A percentile compares a stretch with the other conserved stretches of the same genome.
Evolutionary conservation across 2,888 invertebrate species (phyloP).

Genomic region (Leucoptera coffeella): DNA sequence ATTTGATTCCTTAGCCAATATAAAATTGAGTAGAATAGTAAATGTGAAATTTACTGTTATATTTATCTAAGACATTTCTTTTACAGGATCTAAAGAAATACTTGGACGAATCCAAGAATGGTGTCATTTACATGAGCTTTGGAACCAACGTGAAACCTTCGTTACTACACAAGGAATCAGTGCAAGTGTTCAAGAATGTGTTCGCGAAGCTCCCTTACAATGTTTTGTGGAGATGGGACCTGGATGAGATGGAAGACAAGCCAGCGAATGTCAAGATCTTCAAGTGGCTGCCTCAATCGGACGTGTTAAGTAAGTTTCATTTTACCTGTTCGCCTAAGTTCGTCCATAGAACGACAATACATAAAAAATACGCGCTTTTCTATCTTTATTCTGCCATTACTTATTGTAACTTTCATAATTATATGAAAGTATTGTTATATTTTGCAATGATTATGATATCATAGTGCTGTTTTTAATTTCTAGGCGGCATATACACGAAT

Average conservation of each 20-base stretch:
- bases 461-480: too few relatives aligned
- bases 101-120: constrained; percentile 2
- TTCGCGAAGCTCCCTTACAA: constrained; percentile 8
- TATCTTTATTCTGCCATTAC: too few relatives aligned
- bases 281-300: constrained; percentile 8
- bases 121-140: constrained; percentile 6
- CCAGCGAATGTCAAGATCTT: constrained; percentile 8
- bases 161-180: constrained; percentile 4
- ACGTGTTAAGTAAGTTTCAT: constrained; percentile 1
- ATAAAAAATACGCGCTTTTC: too few relatives aligned
- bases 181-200: constrained; percentile 6
- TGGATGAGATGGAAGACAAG: constrained; percentile 5
- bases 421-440: neutral
- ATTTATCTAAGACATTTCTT: neutral
- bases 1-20: too few relatives aligned
- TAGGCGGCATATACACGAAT: too few relatives aligned
- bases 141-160: constrained; percentile 6
- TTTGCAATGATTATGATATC: neutral
- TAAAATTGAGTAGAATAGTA: neutral
- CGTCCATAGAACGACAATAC: too few relatives aligned
- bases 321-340: neutral
- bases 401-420: neutral
- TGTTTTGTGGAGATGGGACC: constrained; percentile 9
- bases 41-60: neutral
- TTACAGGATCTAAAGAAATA: constrained; percentile 1